Conservation (phyloP, 1,140 invertebrate genomes). For the Himalopsyche phryganea region DNA sequence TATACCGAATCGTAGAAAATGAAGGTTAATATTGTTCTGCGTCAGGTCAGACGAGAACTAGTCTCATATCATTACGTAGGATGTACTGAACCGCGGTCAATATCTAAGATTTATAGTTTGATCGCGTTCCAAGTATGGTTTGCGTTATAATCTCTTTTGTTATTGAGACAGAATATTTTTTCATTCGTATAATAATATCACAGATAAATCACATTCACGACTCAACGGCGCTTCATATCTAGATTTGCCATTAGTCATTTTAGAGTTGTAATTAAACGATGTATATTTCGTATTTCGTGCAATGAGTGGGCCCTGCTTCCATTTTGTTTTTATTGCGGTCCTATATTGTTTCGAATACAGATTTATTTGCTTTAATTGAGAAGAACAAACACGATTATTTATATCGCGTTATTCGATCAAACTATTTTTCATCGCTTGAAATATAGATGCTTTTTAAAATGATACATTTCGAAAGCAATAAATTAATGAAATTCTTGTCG, state of each 20-base stretch:
- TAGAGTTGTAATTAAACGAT: constrained; percentile 32
- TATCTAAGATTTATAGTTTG: constrained; percentile 22
- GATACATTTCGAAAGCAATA: too few relatives aligned
- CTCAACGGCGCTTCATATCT: constrained; percentile 23
- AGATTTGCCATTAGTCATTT: constrained; percentile 31
- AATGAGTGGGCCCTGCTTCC: constrained; percentile 23
- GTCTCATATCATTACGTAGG: constrained; percentile 10
- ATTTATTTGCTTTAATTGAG: not conserved
- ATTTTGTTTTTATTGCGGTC: constrained; percentile 8
- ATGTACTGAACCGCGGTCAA: not conserved
- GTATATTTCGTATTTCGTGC: constrained; percentile 18
- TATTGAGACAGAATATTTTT: not conserved
- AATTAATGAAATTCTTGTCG: too few relatives aligned
- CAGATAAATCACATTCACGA: constrained; percentile 32
- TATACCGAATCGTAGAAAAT: too few relatives aligned
- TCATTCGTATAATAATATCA: not conserved
- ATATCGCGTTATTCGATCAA: too few relatives aligned
- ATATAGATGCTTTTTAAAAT: too few relatives aligned
- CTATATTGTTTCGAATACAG: not conserved
- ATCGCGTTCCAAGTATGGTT: constrained; percentile 13
- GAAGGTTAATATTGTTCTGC: too few relatives aligned
- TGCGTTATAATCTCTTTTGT: constrained; percentile 19
- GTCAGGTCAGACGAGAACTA: constrained; percentile 13
- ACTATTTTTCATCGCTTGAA: too few relatives aligned
- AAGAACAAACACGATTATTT: not conserved